Evolutionary conservation across 1,140 invertebrate species (phyloP).

Genomic region (Neotoxoptera formosana): DNA sequence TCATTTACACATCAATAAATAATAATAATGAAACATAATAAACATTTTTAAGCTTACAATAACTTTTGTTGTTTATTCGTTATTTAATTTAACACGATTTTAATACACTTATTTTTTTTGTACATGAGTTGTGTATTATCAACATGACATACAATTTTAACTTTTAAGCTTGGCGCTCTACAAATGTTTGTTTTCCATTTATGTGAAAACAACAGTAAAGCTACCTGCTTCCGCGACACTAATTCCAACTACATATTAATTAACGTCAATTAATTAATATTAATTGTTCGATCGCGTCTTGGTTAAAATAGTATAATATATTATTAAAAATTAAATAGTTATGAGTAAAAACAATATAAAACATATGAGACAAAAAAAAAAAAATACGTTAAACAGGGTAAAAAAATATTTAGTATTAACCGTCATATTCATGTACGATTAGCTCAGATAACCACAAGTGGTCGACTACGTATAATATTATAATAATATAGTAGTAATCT

Average conservation of each 20-base stretch:
- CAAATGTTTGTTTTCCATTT: conserved; percentile 50
- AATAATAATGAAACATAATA: neutral
- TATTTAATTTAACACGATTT: neutral
- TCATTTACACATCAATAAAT: neutral
- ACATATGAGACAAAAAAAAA: neutral
- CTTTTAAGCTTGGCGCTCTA: conserved; percentile 41
- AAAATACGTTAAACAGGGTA: conserved; percentile 20
- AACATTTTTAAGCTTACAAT: neutral
- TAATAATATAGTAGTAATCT: neutral
- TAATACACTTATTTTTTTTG: conserved; percentile 10
- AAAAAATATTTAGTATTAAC: neutral
- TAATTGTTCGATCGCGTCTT: conserved; percentile 38
- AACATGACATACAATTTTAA: neutral
- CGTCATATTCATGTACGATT: neutral
- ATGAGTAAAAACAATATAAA: conserved; percentile 1
- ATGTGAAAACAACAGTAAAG: conserved; percentile 54
- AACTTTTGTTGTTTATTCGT: neutral
- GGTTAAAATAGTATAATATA: neutral
- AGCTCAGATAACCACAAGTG: neutral
- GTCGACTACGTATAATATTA: neutral
- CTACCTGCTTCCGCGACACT: neutral
- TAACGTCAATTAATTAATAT: conserved; percentile 49
- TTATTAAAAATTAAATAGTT: neutral
- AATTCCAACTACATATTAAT: conserved; percentile 54
- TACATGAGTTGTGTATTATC: neutral